These are phyloP conservation scores for Sphyrna mokarran DNA, from an alignment of 2,113 vertebrate species.

Conservation along the genomic window DNA sequence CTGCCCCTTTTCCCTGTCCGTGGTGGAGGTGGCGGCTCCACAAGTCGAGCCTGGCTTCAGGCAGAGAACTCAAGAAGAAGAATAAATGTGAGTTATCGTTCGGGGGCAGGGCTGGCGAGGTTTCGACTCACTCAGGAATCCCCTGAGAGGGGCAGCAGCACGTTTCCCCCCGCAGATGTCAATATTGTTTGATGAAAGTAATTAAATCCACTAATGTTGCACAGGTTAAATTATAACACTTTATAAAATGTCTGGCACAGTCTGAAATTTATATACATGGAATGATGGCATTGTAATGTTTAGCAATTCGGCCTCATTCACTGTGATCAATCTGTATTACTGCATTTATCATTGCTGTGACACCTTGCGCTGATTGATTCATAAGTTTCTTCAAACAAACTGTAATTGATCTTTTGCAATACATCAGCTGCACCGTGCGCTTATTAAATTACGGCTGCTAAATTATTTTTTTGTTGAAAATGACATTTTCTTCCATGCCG, in stretches of 20 bases:
- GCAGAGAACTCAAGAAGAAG: too few species aligned
- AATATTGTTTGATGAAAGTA: background rate
- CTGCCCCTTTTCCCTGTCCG: too few species aligned
- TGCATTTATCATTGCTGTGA: background rate
- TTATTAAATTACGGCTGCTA: background rate
- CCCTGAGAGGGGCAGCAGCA: background rate
- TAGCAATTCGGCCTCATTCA: background rate
- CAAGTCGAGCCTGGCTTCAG: too few species aligned
- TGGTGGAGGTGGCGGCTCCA: too few species aligned
- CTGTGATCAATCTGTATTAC: background rate
- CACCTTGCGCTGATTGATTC: background rate
- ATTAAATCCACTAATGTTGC: background rate
- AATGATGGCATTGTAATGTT: background rate
- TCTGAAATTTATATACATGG: slow-evolving; percentile 2
- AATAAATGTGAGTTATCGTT: background rate
- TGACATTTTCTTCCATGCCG: background rate
- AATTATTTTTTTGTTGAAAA: background rate
- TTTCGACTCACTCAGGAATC: background rate
- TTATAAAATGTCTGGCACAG: background rate
- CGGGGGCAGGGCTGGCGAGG: background rate
- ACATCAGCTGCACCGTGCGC: background rate
- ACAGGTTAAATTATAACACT: background rate
- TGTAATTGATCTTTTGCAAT: slow-evolving; percentile 19
- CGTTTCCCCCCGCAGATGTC: background rate
- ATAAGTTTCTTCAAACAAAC: slow-evolving; percentile 14